phyloP scores from a whole-genome alignment of 1,140 invertebrate genomes.

The Brachionus rotundiformis region DNA sequence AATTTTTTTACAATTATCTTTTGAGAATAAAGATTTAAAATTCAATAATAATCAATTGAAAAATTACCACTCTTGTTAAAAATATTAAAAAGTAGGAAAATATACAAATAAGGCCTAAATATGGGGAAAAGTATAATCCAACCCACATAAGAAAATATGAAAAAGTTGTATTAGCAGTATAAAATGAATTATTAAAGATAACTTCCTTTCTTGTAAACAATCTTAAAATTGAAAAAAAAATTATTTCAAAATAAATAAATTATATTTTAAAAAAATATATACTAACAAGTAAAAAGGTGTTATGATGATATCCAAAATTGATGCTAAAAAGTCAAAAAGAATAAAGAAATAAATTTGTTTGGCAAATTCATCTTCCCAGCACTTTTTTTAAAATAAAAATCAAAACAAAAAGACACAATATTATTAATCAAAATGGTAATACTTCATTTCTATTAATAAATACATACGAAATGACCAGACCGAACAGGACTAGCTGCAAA shows the following conservation, averaged over 20 bases:
- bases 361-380: slow-evolving; percentile 2
- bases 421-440: too few relatives aligned
- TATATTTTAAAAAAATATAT: too few relatives aligned
- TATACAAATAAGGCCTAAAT: neutral
- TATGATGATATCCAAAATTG: neutral
- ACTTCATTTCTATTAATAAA: neutral
- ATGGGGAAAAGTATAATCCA: slow-evolving; percentile 20
- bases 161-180: neutral
- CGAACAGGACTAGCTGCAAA: neutral
- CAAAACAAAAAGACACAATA: too few relatives aligned
- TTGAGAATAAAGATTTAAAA: neutral
- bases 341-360: neutral
- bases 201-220: neutral
- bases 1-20: neutral
- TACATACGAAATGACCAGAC: neutral
- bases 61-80: neutral
- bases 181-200: neutral
- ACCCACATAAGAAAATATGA: neutral
- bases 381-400: too few relatives aligned
- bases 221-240: too few relatives aligned
- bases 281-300: neutral
- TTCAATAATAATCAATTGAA: neutral
- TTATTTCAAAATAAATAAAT: too few relatives aligned
- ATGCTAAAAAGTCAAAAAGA: neutral
- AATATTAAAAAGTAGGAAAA: neutral